Percentiles rank a stretch among this genome's conserved stretches.
phyloP scores from a whole-genome alignment of 2,113 vertebrate species.

The Stomatorhinus ivindoensis region DNA sequence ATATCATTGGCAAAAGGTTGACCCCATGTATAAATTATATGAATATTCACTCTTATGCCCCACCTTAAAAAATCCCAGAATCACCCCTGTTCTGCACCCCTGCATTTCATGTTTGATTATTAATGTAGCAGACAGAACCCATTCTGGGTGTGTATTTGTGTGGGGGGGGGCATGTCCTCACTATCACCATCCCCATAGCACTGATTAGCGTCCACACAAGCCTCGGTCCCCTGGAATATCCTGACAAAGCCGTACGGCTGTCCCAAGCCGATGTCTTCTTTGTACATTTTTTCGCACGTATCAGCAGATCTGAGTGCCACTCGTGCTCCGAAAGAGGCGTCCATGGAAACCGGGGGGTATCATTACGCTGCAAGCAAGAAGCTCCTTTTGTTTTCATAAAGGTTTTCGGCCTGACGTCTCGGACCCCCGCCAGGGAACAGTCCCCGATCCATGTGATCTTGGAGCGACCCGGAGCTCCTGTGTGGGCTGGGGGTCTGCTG shows the following conservation, averaged over 20 bases:
- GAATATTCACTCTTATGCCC: not conserved
- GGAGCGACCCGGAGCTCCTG: not conserved
- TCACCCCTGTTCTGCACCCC: not conserved
- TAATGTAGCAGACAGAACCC: not conserved
- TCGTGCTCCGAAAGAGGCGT: not conserved
- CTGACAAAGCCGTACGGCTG: not conserved
- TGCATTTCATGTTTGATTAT: not conserved
- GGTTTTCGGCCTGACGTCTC: not conserved
- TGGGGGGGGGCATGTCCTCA: too few relatives aligned
- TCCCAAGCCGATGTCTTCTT: not conserved
- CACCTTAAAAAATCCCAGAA: not conserved
- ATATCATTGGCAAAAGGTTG: not conserved
- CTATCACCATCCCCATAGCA: not conserved
- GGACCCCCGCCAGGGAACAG: not conserved
- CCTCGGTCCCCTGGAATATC: not conserved
- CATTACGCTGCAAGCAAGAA: not conserved
- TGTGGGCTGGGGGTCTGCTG: not conserved
- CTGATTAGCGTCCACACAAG: not conserved
- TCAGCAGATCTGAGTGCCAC: not conserved
- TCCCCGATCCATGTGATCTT: not conserved
- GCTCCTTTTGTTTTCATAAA: not conserved
- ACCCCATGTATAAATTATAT: not conserved
- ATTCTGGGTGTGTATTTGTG: not conserved
- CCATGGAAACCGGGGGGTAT: not conserved
- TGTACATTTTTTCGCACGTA: not conserved